Percentiles rank a stretch among this genome's conserved stretches.
These are phyloP conservation scores for Lutraria lutraria DNA, from an alignment of 2,888 invertebrate species.

Conservation along the genomic window DNA sequence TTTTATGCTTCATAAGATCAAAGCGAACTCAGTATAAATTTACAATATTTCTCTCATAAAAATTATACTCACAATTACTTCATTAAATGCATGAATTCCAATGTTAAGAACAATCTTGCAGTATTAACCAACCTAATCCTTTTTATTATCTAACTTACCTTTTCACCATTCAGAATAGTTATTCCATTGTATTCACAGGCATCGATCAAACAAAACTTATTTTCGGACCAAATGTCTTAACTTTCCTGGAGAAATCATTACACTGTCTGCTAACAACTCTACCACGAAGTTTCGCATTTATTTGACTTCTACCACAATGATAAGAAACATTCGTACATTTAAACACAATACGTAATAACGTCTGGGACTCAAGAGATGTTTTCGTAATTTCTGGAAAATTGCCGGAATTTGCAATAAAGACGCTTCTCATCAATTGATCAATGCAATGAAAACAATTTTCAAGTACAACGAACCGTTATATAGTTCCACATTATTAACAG, in stretches of 20 bases:
- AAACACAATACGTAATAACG: conserved; percentile 8
- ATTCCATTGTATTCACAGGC: background rate
- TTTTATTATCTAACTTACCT: background rate
- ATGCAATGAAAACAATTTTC: background rate
- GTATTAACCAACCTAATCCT: too few species aligned
- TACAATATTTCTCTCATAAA: too few species aligned
- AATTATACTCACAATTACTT: too few species aligned
- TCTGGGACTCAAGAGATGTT: conserved; percentile 13
- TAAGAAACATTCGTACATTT: background rate
- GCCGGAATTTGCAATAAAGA: conserved; percentile 23
- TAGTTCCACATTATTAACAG: background rate
- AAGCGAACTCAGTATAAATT: too few species aligned
- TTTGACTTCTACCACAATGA: background rate
- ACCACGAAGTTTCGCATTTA: conserved; percentile 1
- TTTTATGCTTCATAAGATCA: too few species aligned
- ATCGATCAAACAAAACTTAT: background rate
- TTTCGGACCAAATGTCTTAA: background rate
- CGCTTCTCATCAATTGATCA: conserved; percentile 8
- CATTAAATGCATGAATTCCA: too few species aligned
- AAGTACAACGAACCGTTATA: background rate
- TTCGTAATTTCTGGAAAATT: conserved; percentile 10
- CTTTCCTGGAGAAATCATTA: background rate
- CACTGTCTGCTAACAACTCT: background rate
- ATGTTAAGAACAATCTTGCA: too few species aligned
- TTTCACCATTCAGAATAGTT: background rate